Base-by-base conservation (phyloP, 2,797 vertebrate genomes). In the Morus bassanus region DNA sequence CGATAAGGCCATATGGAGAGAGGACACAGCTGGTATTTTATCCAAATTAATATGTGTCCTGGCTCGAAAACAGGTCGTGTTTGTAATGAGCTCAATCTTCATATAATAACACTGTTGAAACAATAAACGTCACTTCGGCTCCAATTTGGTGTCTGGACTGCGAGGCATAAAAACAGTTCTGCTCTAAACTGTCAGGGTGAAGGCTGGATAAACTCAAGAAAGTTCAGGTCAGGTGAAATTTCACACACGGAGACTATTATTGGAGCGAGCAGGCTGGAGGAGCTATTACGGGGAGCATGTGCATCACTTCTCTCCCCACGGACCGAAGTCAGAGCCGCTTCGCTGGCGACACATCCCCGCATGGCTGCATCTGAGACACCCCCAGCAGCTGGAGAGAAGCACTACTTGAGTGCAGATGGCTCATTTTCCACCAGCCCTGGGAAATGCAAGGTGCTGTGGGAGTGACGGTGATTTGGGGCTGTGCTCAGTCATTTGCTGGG, bases 171-270 rank as follows among this genome's bases (percentile, higher is more conserved):
- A 92, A 90, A 82, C 91, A 79, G 70, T 48, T 67, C 86, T 74
- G 83, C 91, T 93, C 70, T 45, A 53, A 88, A 88, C 70, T 70
- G 89, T 75, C 81, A 78, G 86, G 57, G 57, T 65, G 79, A 93
- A 77, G 72, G 87, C 56, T 96, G 91, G 37, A 82, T 61, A 82
- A 81, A 85, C 89, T 92, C 1, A 5, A 22, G 75, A 75, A 50
- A 90, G 91, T 91, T 95, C 89, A 89, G 91, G 91, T 93, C 89
- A 85, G 91, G 93, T 95, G 95, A 96, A 95, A 67, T 90, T 78
- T 93, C 70, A 48, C 85, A 65, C 91, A 50, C 30, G 6, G 78
- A 78, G 91, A 35, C 69, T 64, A 22, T 93, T 86, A 78, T 85
- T 53, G 73, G 91, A 80, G 85, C 0, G 7, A 89, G 78, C 51